Percentiles rank a stretch among this genome's conserved stretches.
Conservation (phyloP, 2,888 invertebrate species). For the Steromphala cineraria region DNA sequence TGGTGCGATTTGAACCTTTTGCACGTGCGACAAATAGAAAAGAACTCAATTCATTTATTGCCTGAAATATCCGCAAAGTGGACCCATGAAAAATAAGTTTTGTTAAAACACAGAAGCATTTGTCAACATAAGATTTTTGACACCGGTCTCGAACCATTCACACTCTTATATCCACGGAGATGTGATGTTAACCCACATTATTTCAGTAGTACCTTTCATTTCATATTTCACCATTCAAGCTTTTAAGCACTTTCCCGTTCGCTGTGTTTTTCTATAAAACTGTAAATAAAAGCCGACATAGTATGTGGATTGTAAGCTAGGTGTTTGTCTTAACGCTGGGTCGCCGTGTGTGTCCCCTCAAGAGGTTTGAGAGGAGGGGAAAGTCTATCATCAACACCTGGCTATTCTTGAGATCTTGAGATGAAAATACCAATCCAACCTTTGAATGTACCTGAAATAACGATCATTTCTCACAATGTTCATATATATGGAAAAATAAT, state of each 20-base stretch:
- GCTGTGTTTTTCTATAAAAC: slow-evolving; percentile 5
- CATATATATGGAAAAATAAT: no score
- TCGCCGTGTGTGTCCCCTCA: slow-evolving; percentile 10
- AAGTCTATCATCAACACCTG: background rate
- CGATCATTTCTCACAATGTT: no score
- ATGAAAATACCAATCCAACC: background rate
- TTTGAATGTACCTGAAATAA: background rate
- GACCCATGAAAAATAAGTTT: background rate
- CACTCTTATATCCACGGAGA: background rate
- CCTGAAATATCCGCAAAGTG: background rate
- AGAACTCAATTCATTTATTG: background rate
- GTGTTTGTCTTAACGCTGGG: slow-evolving; percentile 2
- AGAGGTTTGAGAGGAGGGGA: background rate
- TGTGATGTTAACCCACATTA: slow-evolving; percentile 18
- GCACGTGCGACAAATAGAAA: slow-evolving; percentile 1
- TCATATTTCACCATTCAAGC: background rate
- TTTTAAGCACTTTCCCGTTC: background rate
- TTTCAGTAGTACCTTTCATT: slow-evolving; percentile 1
- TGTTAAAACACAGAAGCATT: slow-evolving; percentile 2
- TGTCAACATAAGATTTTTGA: background rate
- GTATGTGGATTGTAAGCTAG: slow-evolving; percentile 4
- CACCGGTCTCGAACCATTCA: background rate
- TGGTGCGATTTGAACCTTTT: background rate
- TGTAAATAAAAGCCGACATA: slow-evolving; percentile 1
- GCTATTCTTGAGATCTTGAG: background rate